These are phyloP conservation scores for Papilio protenor DNA, from an alignment of 2,888 invertebrate species.

Conservation along the genomic window DNA sequence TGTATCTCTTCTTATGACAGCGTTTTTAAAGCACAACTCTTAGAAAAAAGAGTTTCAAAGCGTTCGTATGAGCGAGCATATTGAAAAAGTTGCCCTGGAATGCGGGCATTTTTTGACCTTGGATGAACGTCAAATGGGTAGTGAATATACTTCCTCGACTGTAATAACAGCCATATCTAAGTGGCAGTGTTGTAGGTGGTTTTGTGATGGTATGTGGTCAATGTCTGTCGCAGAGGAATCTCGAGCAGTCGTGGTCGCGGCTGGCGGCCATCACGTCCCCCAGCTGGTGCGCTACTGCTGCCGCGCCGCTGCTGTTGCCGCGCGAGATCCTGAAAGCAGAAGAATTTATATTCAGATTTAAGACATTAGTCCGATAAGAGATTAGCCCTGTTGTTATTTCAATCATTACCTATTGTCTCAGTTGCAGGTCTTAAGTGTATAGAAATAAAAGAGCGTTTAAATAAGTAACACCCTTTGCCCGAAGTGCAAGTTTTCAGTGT, in stretches of 20 bases:
- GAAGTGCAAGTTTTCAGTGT: not conserved
- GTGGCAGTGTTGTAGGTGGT: conserved; percentile 41
- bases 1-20: no score
- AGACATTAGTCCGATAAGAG: not conserved
- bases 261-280: conserved; percentile 90
- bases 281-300: conserved; percentile 87
- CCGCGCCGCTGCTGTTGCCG: conserved; percentile 81
- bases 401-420: no score
- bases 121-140: not conserved
- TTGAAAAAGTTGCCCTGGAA: no score
- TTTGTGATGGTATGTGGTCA: conserved; percentile 50
- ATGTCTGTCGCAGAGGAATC: conserved; percentile 84
- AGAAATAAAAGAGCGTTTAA: not conserved
- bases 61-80: no score
- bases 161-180: not conserved
- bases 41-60: no score
- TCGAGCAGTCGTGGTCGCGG: conserved; percentile 87
- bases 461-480: not conserved
- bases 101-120: no score
- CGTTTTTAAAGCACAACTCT: no score
- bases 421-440: not conserved
- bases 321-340: conserved; percentile 85
- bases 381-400: no score
- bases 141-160: not conserved
- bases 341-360: conserved; percentile 7